These are phyloP conservation scores for Macropis europaea DNA, from an alignment of 2,888 invertebrate species.

Conservation along the genomic window DNA sequence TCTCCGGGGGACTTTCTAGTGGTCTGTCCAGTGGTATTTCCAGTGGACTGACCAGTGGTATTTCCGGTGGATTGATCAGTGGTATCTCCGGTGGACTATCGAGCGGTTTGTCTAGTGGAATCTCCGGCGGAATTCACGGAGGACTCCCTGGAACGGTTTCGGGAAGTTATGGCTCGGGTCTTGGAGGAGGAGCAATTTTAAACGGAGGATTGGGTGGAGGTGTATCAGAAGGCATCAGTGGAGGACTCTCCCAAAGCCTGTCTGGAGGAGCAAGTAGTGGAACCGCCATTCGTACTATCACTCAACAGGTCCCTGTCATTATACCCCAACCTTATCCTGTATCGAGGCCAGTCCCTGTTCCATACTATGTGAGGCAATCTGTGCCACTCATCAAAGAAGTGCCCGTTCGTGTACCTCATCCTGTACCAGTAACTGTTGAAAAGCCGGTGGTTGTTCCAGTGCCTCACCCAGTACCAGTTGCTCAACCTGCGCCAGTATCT, in stretches of 20 bases:
- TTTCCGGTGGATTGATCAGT: constrained; percentile 1
- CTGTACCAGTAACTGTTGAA: not conserved
- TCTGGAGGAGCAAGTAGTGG: constrained; percentile 56
- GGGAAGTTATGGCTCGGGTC: not conserved
- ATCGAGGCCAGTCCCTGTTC: not conserved
- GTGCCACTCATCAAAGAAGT: not conserved
- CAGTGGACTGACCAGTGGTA: constrained; percentile 2
- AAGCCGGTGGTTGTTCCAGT: not conserved
- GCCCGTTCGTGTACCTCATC: not conserved
- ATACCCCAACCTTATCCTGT: constrained; percentile 15
- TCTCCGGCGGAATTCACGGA: not conserved
- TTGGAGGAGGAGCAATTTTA: not conserved
- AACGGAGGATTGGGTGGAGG: not conserved
- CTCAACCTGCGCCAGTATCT: constrained; percentile 56
- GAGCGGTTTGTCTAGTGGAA: not conserved
- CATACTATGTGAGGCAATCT: not conserved
- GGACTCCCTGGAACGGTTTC: constrained; percentile 1
- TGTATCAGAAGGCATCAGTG: not conserved
- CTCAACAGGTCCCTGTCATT: constrained; percentile 62
- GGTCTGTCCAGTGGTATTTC: not conserved
- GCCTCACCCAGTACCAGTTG: constrained; percentile 31
- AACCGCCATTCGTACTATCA: not conserved
- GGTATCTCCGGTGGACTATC: not conserved
- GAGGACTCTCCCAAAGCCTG: not conserved
- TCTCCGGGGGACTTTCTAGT: not conserved